A percentile compares a stretch with the other conserved stretches of the same genome.
These are phyloP conservation scores for Myotis planiceps DNA, from an alignment of 2,797 vertebrate genomes.

Conservation along the genomic window DNA sequence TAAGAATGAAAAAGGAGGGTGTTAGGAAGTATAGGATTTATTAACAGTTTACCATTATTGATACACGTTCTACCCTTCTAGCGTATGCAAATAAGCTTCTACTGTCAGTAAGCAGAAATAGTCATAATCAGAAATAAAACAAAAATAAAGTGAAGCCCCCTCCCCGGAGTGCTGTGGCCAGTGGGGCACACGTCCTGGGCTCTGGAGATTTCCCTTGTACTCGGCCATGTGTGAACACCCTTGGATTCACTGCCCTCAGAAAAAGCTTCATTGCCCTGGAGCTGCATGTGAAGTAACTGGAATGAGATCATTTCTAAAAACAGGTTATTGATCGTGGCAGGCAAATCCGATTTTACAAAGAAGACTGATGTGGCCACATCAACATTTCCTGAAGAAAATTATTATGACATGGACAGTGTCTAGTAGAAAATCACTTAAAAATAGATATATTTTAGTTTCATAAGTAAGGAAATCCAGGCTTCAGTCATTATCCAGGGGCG, in stretches of 20 bases:
- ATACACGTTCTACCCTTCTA: neutral
- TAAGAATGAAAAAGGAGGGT: neutral
- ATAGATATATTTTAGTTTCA: neutral
- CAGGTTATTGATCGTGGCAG: neutral
- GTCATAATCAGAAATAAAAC: neutral
- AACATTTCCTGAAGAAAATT: neutral
- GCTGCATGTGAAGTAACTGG: neutral
- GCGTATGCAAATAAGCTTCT: neutral
- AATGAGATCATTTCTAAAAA: neutral
- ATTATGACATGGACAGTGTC: neutral
- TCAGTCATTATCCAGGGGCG: neutral
- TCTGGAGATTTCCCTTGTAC: conserved; percentile 50
- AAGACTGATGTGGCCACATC: neutral
- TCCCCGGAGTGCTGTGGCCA: neutral
- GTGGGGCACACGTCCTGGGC: neutral
- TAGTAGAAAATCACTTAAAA: neutral
- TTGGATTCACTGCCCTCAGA: conserved; percentile 19
- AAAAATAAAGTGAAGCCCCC: neutral
- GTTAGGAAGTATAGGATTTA: neutral
- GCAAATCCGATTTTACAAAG: neutral
- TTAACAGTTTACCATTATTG: neutral
- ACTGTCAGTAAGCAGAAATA: neutral
- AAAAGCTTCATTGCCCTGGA: neutral
- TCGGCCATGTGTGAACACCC: neutral
- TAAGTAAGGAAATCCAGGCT: neutral